Evolutionary conservation across 2,888 invertebrate genomes (phyloP).

Genomic region (Drosophila glabriapex): DNA sequence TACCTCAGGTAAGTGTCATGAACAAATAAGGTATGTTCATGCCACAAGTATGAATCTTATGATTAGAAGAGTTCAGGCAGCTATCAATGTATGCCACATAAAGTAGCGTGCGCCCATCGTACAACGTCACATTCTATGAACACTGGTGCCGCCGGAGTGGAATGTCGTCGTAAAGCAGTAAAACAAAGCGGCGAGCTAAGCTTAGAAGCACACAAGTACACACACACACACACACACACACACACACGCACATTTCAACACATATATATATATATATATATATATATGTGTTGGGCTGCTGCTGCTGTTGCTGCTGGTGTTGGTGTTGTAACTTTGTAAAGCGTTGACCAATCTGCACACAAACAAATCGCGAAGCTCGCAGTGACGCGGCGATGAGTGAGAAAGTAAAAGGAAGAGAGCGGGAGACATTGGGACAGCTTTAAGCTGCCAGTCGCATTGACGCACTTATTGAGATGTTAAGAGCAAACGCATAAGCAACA

Average conservation of each 20-base stretch:
- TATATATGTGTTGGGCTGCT: neutral
- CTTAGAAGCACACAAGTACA: conserved; percentile 48
- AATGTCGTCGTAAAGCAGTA: conserved; percentile 64
- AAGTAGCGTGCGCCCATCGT: neutral
- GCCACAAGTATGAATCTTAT: neutral
- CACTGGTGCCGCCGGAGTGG: conserved; percentile 50
- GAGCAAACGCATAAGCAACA: conserved; percentile 35
- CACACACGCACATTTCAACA: conserved; percentile 7
- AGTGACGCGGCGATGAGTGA: conserved; percentile 30
- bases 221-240: conserved; percentile 4
- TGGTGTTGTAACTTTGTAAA: conserved; percentile 32
- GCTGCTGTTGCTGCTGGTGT: neutral
- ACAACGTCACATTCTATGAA: conserved; percentile 29
- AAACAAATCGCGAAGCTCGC: conserved; percentile 65
- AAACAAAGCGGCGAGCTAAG: conserved; percentile 72
- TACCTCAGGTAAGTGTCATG: neutral
- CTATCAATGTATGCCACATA: neutral
- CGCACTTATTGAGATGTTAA: conserved; percentile 67
- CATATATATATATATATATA: conserved; percentile 4
- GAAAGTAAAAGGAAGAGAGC: neutral
- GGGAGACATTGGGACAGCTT: conserved; percentile 34
- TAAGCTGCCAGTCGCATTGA: conserved; percentile 60
- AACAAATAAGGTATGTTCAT: neutral
- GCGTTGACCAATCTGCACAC: conserved; percentile 58
- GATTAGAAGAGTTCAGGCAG: neutral